Evolutionary conservation across 1,140 invertebrate genomes (phyloP).

Genomic region (Nylanderia fulva): DNA sequence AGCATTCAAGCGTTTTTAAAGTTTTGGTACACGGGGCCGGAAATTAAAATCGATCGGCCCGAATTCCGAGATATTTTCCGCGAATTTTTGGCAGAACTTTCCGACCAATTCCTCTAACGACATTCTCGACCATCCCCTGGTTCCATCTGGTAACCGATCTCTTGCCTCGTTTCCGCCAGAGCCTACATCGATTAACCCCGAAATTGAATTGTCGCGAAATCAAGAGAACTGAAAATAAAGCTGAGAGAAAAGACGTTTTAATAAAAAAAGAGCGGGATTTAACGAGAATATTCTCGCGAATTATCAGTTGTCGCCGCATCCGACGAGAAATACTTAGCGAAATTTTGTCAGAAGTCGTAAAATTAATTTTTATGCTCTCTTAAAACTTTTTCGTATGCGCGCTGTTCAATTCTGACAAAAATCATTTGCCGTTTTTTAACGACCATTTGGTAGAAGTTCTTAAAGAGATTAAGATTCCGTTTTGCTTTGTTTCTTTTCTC

Average conservation of each 20-base stretch:
- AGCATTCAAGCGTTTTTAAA: background rate
- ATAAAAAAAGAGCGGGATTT: conserved; percentile 14
- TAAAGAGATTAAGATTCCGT: background rate
- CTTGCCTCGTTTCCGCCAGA: conserved; percentile 19
- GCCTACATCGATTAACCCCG: conserved; percentile 62
- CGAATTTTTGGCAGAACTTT: conserved; percentile 37
- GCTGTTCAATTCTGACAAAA: background rate
- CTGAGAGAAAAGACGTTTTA: background rate
- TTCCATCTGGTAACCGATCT: conserved; percentile 17
- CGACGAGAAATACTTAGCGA: background rate
- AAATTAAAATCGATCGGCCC: conserved; percentile 1
- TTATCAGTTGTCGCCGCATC: background rate
- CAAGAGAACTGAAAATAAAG: conserved; percentile 34
- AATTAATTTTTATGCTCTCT: background rate
- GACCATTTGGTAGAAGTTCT: background rate
- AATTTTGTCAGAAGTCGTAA: background rate
- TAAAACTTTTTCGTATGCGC: background rate
- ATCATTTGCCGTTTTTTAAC: background rate
- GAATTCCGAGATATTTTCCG: no score
- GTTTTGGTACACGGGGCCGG: background rate
- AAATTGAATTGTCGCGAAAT: conserved; percentile 63
- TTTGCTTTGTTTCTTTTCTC: background rate
- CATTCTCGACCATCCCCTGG: background rate
- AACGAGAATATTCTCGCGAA: conserved; percentile 36
- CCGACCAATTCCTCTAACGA: conserved; percentile 39